A percentile compares a stretch with the other conserved stretches of the same genome.
Conservation (phyloP, 30 jellyfish, hydroid and myxozoan genomes). For the Catostylus mosaicus region DNA sequence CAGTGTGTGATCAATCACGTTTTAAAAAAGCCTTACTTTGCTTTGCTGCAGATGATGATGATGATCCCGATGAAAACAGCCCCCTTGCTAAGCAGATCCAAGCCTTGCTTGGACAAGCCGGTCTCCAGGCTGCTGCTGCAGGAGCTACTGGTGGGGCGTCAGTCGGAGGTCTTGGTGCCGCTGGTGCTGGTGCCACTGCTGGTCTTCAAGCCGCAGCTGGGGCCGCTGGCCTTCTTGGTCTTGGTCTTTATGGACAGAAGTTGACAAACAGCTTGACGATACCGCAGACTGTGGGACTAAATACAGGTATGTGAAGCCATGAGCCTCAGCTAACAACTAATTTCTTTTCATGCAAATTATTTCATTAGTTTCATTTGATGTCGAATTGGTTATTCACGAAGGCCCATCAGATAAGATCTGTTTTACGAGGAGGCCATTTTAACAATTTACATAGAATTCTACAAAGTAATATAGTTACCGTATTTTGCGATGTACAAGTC, state of each 20-base stretch:
- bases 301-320: conserved; percentile 23
- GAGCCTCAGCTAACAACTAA: too few relatives aligned
- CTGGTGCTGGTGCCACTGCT: conserved; percentile 67
- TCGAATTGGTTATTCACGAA: too few relatives aligned
- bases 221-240: conserved; percentile 63
- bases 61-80: conserved; percentile 42
- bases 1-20: too few relatives aligned
- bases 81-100: conserved; percentile 49
- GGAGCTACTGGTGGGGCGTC: conserved; percentile 61
- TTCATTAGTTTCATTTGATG: too few relatives aligned
- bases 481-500: too few relatives aligned
- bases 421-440: too few relatives aligned
- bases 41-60: conserved; percentile 17
- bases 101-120: conserved; percentile 36
- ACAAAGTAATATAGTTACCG: too few relatives aligned
- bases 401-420: too few relatives aligned
- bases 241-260: conserved; percentile 47
- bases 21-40: neutral
- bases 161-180: conserved; percentile 60
- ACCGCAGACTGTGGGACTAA: conserved; percentile 48
- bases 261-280: conserved; percentile 40
- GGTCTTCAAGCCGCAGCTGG: conserved; percentile 75
- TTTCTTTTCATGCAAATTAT: too few relatives aligned
- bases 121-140: conserved; percentile 67
- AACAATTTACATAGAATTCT: too few relatives aligned